phyloP scores from a whole-genome alignment of 2,888 invertebrate species.

The Conops quadrifasciatus region DNA sequence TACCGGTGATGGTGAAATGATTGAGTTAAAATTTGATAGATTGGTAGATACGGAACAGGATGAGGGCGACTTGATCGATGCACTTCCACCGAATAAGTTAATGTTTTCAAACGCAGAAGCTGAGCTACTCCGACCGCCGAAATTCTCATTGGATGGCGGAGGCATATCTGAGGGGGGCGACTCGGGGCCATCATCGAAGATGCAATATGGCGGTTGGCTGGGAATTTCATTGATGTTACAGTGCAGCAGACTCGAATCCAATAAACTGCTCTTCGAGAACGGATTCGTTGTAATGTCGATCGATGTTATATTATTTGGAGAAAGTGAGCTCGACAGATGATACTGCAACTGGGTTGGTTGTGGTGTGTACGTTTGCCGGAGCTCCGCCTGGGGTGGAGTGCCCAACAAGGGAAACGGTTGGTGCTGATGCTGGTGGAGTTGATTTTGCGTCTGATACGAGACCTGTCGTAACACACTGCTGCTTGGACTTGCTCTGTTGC shows the following conservation, averaged over 20 bases:
- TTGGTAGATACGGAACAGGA: conserved; percentile 54
- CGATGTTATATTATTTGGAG: conserved; percentile 41
- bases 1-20: conserved; percentile 64
- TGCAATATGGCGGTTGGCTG: conserved; percentile 63
- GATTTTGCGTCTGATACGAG: conserved; percentile 46
- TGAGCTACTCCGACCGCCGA: conserved; percentile 35
- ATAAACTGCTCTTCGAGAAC: conserved; percentile 55
- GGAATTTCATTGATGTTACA: conserved; percentile 63
- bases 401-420: conserved; percentile 39
- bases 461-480: conserved; percentile 47
- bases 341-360: conserved; percentile 44
- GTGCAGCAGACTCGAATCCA: conserved; percentile 61
- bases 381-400: conserved; percentile 9
- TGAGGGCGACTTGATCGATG: conserved; percentile 34
- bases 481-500: conserved; percentile 45
- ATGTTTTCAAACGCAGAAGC: conserved; percentile 45
- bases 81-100: conserved; percentile 47
- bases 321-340: conserved; percentile 44
- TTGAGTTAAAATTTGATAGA: conserved; percentile 63
- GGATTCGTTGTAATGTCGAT: conserved; percentile 44
- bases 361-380: conserved; percentile 37
- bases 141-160: conserved; percentile 43
- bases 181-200: conserved; percentile 64
- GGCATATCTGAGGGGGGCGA: conserved; percentile 59
- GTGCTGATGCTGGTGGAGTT: conserved; percentile 45